Base-by-base conservation (phyloP, 2,888 invertebrate genomes). In the Volucella inanis region DNA sequence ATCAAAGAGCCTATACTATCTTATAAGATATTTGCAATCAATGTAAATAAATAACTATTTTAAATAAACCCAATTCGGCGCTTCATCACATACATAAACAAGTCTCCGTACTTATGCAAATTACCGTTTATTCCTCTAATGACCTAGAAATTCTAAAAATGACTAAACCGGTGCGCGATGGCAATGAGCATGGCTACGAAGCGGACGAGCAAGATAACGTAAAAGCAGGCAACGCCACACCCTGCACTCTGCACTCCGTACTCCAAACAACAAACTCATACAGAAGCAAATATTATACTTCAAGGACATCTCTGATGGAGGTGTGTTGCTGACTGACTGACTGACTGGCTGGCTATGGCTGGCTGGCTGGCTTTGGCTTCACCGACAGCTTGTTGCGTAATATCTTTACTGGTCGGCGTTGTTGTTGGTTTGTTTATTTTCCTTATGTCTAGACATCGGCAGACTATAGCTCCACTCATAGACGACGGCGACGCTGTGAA, bases 51-150 rank as follows among this genome's bases (percentile, higher is more conserved):
- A 22, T 18, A 18, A 1, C 57, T 47, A n/a, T n/a, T n/a, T n/a
- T n/a, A 41, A 39, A 67, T 49, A 64, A 74, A 68, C 72, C 18
- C 59, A 75, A 75, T 74, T 78, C 55, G 57, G 72, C 67, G 61
- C 38, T 77, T 49, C 41, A 67, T 71, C 55, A 67, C 47, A 8
- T n/a, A 12, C 52, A 15, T 47, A 52, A 22, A 49, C 3, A 52
- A 49, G 41, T 61, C 3, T 8, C 12, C 10, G 8, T 12, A 50
- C 31, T 18, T 49, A 45, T 45, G 54, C 31, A 76, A 75, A 84
- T 80, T 84, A 84, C 84, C 84, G 84, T 84, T 84, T 84, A 75
- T 80, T 80, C 80, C 75, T 84, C 84, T 80, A 84, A 84, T 84
- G 84, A 84, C 84, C 84, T 84, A 84, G 80, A 84, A 84, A 75